Evolutionary conservation across 2,797 vertebrate genomes (phyloP), one percentile per base, ranked within the genome.

Genomic region (Syncerus caffer): DNA sequence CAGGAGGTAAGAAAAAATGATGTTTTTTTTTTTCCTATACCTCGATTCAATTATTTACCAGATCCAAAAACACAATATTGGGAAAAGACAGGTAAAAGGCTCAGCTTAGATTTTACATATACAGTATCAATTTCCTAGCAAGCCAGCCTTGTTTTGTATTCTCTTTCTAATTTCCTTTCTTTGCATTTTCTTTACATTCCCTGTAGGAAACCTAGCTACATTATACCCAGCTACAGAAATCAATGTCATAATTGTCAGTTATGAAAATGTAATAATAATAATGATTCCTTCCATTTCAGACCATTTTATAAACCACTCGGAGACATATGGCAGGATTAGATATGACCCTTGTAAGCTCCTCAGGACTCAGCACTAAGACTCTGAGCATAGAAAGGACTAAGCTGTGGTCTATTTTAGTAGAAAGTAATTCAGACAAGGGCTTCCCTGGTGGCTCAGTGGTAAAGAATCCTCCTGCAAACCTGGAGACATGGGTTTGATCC

Each of bases 261-360:
- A 27, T 1, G 6, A 27, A 42, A 38, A 3, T 38, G 10, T 6
- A 29, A 23, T 3, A 3, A 2, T 2, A 15, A 31, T 27, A 7
- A 21, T 0, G 2, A 17, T 12, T 15, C 31, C 45, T 50, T 27
- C 3, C n/a, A 38, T 7, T 31, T 58, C 21, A 51, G 19, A 23
- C 34, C 3, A 7, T 51, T 74, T 82, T 10, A 29, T 12, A 89
- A 45, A 14, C 17, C 2, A 2, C n/a, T 4, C 4, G 19, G 19
- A 21, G 57, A 50, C 25, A 2, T 5, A 1, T 0, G n/a, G 3
- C 2, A 4, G 34, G 90, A 21, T 14, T 11, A 2, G 34, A 7
- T 27, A 7, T 21, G 7, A 13, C 7, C 50, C 3, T 2, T 1
- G 4, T 27, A 25, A 0, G 2, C 45, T 27, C 21, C 31, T 2